Percentiles rank a stretch among this genome's conserved stretches.
These are phyloP conservation scores for Eptatretus burgeri DNA, from an alignment of 2,113 vertebrate genomes.

Conservation along the genomic window DNA sequence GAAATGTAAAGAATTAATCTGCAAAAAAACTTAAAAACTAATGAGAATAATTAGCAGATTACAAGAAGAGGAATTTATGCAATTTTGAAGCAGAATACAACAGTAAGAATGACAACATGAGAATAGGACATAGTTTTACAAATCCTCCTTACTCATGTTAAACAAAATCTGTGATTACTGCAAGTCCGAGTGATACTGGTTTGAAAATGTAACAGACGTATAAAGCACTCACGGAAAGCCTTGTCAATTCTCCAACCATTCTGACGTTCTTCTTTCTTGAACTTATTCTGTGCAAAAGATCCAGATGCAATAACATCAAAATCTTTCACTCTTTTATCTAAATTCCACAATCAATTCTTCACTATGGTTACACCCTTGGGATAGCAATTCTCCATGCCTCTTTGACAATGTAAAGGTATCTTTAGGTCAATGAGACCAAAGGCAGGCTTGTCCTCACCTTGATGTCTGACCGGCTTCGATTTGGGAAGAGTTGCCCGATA, in stretches of 20 bases:
- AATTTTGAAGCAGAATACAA: too few relatives aligned
- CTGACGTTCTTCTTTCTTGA: slow-evolving; percentile 63
- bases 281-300: slow-evolving; percentile 42
- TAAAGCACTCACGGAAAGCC: slow-evolving; percentile 54
- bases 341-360: neutral
- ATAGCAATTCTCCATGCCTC: neutral
- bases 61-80: too few relatives aligned
- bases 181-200: too few relatives aligned
- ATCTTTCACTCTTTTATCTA: neutral
- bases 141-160: too few relatives aligned
- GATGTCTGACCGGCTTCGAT: slow-evolving; percentile 61
- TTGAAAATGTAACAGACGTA: neutral
- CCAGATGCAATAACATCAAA: neutral
- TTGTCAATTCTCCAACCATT: slow-evolving; percentile 88
- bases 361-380: neutral
- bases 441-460: slow-evolving; percentile 26
- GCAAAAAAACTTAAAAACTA: too few relatives aligned
- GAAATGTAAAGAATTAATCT: too few relatives aligned
- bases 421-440: neutral
- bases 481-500: slow-evolving; percentile 77
- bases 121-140: too few relatives aligned
- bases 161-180: too few relatives aligned
- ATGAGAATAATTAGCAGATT: too few relatives aligned
- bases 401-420: slow-evolving; percentile 12
- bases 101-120: too few relatives aligned